Evolutionary conservation across 2,797 vertebrate species (phyloP).

Genomic region (Cirrhinus molitorella): DNA sequence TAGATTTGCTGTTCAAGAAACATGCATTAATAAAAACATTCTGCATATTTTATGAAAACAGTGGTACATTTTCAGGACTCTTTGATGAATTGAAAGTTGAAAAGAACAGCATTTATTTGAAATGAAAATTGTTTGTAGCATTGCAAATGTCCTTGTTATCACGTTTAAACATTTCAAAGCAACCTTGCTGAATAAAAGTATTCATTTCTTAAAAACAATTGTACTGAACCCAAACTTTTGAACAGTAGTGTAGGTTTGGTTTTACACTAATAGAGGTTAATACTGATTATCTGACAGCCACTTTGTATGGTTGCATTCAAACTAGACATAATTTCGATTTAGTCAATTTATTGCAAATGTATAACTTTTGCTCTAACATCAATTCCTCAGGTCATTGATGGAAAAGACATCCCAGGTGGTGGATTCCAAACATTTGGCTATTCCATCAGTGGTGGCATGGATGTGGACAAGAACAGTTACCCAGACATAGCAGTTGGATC

Average conservation of each 20-base stretch:
- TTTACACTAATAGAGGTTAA: neutral
- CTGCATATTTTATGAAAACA: neutral
- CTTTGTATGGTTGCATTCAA: neutral
- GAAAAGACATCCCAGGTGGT: constrained; percentile 73
- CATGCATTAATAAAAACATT: neutral
- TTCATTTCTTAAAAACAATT: neutral
- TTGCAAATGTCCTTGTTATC: neutral
- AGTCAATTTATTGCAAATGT: neutral
- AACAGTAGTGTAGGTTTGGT: too few species aligned
- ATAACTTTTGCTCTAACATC: neutral
- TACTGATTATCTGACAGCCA: neutral
- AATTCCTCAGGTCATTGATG: constrained; percentile 82
- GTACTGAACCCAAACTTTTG: neutral
- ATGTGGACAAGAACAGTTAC: constrained; percentile 88
- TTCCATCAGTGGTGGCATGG: constrained; percentile 86
- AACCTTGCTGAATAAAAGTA: neutral
- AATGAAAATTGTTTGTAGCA: too few species aligned
- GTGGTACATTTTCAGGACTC: neutral
- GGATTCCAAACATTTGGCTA: constrained; percentile 87
- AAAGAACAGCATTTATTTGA: neutral
- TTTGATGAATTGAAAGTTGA: neutral
- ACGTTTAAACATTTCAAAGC: neutral
- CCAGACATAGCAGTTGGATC: constrained; percentile 92
- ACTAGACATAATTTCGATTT: neutral
- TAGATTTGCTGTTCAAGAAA: too few species aligned